Evolutionary conservation across 2,113 vertebrate species (phyloP), one percentile per base, ranked within the genome.

Genomic region (Crocuta crocuta): DNA sequence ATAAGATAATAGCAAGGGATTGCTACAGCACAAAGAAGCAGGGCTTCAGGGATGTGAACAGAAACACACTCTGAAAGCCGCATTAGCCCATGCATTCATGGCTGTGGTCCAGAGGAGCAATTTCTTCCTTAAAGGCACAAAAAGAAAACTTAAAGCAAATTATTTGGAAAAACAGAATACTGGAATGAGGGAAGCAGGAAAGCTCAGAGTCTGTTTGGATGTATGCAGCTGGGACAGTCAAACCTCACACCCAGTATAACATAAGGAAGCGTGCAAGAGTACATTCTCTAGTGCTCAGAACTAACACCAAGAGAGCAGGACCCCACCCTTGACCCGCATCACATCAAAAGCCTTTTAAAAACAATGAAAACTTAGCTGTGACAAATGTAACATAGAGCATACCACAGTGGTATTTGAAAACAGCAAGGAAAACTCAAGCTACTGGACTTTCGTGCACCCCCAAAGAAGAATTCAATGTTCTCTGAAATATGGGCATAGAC

Each of bases 1-100:
- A 82, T 91, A 89, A 97, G 97, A 89, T 96, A 97, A 96, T 95
- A 94, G 78, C 81, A 79, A 97, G 85, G 84, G 94, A 95, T 12
- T 70, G 58, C 71, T 89, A 7, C 80, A 85, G 84, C 93, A 97
- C 80, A 53, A 80, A 97, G 91, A 84, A 95, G 90, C 70, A 87
- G 94, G 80, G 66, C 85, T 88, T 93, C 66, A 74, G 80, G 95
- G 65, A 48, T 16, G 2, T 45, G 91, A 85, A 61, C 70, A 88
- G 87, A 97, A 97, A 94, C 10, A 43, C 0, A 0, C 21, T 84
- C 83, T 48, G 50, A 94, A 91, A 88, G 84, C 58, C 73, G 58
- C 80, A 71, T 73, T 90, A 26, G 68, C 70, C 17, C 2, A 17
- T 61, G 73, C 84, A 55, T 43, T 74, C 86, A 7, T 82, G 84